These are phyloP conservation scores for Periophthalmus magnuspinnatus DNA, from an alignment of 2,797 vertebrate genomes.

Conservation along the genomic window DNA sequence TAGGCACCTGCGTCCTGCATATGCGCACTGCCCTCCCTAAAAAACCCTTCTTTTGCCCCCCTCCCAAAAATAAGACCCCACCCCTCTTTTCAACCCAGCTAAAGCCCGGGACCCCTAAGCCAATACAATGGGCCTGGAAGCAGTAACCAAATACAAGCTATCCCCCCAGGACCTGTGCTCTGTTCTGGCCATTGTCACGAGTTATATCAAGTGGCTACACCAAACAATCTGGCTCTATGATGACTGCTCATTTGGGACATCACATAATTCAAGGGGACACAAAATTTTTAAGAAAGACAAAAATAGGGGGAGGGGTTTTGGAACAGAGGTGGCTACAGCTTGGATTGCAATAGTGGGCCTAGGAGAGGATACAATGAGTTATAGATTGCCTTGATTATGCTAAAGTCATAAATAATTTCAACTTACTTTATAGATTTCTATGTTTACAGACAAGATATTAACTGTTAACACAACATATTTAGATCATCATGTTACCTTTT, in stretches of 20 bases:
- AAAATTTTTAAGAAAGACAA: neutral
- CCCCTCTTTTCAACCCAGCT: slow-evolving; percentile 61
- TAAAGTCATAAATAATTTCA: too few relatives aligned
- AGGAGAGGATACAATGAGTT: neutral
- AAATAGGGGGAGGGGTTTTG: neutral
- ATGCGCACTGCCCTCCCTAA: slow-evolving; percentile 68
- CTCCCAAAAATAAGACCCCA: neutral
- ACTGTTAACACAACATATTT: too few relatives aligned
- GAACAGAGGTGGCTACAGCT: slow-evolving; percentile 43
- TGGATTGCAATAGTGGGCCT: neutral
- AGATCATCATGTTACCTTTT: too few relatives aligned
- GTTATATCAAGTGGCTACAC: slow-evolving; percentile 69
- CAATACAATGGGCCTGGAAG: slow-evolving; percentile 74
- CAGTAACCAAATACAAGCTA: slow-evolving; percentile 76
- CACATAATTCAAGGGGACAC: slow-evolving; percentile 54
- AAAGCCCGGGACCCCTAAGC: slow-evolving; percentile 62
- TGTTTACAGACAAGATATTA: too few relatives aligned
- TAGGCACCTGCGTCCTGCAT: slow-evolving; percentile 95
- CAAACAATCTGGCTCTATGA: slow-evolving; percentile 66
- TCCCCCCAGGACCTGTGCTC: slow-evolving; percentile 72
- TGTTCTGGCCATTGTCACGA: slow-evolving; percentile 72
- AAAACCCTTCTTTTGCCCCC: neutral
- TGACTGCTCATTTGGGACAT: slow-evolving; percentile 75
- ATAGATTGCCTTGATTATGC: too few relatives aligned
- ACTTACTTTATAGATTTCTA: too few relatives aligned